Conservation (phyloP, 2,797 vertebrate genomes). For the Hyperoplus immaculatus region DNA sequence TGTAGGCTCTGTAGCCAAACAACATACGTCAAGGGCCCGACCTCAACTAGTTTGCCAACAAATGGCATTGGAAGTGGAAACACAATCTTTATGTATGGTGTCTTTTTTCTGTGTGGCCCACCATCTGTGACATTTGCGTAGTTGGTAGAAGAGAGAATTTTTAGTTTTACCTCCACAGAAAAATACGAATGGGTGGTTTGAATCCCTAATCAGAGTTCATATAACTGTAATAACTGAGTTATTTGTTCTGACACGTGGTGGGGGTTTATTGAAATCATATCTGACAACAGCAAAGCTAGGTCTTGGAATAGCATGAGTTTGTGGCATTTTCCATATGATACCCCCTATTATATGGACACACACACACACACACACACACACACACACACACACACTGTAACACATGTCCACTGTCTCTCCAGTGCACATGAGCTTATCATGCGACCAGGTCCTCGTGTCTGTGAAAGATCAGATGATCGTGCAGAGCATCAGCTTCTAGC, state of each 20-base stretch:
- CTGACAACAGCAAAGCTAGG: slow-evolving; percentile 49
- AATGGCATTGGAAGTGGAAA: slow-evolving; percentile 31
- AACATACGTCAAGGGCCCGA: slow-evolving; percentile 55
- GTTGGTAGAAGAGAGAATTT: slow-evolving; percentile 17
- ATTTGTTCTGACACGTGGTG: slow-evolving; percentile 48
- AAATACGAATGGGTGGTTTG: slow-evolving; percentile 35
- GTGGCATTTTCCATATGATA: slow-evolving; percentile 49
- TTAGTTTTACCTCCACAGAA: slow-evolving; percentile 44
- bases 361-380: background rate
- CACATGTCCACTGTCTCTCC: slow-evolving; percentile 41
- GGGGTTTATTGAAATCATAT: slow-evolving; percentile 41
- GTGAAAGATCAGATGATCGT: slow-evolving; percentile 75
- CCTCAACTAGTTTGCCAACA: slow-evolving; percentile 44
- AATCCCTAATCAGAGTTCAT: slow-evolving; percentile 45
- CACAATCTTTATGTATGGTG: background rate
- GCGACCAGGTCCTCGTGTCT: slow-evolving; percentile 67
- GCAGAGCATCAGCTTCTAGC: slow-evolving; percentile 59
- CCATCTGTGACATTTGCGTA: slow-evolving; percentile 36
- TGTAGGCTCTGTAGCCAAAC: slow-evolving; percentile 49
- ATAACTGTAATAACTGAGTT: slow-evolving; percentile 24
- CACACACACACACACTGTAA: slow-evolving; percentile 19
- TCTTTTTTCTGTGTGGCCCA: background rate
- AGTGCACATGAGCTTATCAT: slow-evolving; percentile 66
- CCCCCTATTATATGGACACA: slow-evolving; percentile 8
- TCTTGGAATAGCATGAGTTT: slow-evolving; percentile 33